phyloP scores from a whole-genome alignment of 2,113 vertebrate species.

The Alethe diademata region DNA sequence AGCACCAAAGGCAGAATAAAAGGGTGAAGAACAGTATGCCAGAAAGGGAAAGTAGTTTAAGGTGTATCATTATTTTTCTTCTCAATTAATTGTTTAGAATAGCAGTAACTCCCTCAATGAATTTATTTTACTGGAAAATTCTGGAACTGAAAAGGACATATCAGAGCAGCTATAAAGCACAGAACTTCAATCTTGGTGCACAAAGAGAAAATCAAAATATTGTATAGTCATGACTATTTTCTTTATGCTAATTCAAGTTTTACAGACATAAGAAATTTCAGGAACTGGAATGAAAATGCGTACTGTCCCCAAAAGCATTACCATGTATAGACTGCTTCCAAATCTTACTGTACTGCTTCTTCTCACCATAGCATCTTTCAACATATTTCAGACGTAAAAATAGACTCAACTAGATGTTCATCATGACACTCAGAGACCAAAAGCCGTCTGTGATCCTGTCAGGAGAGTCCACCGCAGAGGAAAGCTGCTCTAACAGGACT shows the following conservation, averaged over 20 bases:
- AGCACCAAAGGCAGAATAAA: neutral
- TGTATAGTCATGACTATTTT: neutral
- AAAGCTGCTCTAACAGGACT: slow-evolving; percentile 11
- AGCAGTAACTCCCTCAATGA: neutral
- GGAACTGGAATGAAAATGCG: neutral
- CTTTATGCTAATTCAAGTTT: neutral
- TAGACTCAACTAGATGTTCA: slow-evolving; percentile 30
- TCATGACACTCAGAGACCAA: slow-evolving; percentile 1
- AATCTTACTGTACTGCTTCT: neutral
- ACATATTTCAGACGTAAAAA: slow-evolving; percentile 37
- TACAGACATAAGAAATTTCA: neutral
- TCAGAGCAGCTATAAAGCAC: neutral
- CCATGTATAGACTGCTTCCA: neutral
- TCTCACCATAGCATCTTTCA: slow-evolving; percentile 13
- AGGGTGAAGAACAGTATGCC: neutral
- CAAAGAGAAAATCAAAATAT: neutral
- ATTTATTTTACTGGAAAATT: neutral
- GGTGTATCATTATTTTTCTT: neutral
- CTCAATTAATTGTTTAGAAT: neutral
- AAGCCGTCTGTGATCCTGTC: slow-evolving; percentile 21
- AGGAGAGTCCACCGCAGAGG: neutral
- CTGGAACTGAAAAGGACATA: neutral
- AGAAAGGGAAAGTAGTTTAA: neutral
- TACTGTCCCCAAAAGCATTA: neutral
- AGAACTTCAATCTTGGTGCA: neutral